A percentile compares a stretch with the other conserved stretches of the same genome.
phyloP scores from a whole-genome alignment of 2,888 invertebrate species.

The Melikaiella ostensackeni region DNA sequence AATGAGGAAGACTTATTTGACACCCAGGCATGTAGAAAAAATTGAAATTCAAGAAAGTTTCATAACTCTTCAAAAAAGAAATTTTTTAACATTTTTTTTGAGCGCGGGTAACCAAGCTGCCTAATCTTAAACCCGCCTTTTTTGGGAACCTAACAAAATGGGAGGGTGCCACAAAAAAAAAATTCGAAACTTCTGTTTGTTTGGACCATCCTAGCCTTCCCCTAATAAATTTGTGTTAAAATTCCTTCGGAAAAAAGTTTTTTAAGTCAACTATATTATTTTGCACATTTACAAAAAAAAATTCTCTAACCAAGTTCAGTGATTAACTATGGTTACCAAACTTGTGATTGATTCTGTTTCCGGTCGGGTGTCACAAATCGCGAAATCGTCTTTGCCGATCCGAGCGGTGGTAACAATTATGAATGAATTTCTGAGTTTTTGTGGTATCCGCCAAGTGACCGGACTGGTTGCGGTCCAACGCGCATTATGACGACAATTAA shows the following conservation, averaged over 20 bases:
- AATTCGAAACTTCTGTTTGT: too few relatives aligned
- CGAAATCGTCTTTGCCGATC: neutral
- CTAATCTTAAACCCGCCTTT: too few relatives aligned
- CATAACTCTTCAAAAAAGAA: too few relatives aligned
- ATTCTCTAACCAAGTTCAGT: neutral
- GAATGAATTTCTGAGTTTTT: constrained; percentile 35
- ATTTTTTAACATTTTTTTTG: too few relatives aligned
- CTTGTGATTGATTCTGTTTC: neutral
- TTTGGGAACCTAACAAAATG: too few relatives aligned
- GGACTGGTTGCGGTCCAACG: constrained; percentile 62
- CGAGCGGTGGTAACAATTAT: constrained; percentile 34
- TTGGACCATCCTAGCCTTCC: too few relatives aligned
- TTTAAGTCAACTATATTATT: neutral
- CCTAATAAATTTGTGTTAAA: neutral
- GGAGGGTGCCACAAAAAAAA: too few relatives aligned
- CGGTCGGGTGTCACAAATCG: neutral
- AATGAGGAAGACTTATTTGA: too few relatives aligned
- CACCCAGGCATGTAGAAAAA: too few relatives aligned
- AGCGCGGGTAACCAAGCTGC: too few relatives aligned
- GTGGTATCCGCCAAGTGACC: constrained; percentile 42
- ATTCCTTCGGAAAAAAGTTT: neutral
- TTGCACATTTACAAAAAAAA: neutral
- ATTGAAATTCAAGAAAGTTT: too few relatives aligned
- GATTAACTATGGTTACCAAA: neutral
- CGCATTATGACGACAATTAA: constrained; percentile 71